These are phyloP conservation scores for Malachius bipustulatus DNA, from an alignment of 2,888 invertebrate species.

Conservation along the genomic window DNA sequence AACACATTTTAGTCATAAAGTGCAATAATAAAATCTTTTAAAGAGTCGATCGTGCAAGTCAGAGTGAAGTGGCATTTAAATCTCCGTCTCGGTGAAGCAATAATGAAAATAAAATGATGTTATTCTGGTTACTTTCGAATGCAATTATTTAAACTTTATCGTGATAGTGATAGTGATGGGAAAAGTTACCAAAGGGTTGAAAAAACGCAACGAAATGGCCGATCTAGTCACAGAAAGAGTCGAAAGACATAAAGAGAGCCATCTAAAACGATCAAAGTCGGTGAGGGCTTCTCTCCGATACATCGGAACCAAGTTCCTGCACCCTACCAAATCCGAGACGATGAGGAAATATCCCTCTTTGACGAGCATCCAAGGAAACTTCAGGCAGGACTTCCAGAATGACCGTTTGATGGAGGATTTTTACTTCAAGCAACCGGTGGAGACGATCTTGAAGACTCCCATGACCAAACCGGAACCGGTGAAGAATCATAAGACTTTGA, in stretches of 20 bases:
- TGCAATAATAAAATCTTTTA: background rate
- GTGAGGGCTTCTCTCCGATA: slow-evolving; percentile 58
- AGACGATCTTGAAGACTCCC: slow-evolving; percentile 34
- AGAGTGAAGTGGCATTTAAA: no score
- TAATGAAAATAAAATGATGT: slow-evolving; percentile 7
- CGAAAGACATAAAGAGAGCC: slow-evolving; percentile 18
- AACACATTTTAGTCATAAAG: no score
- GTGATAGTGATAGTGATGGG: slow-evolving; percentile 26
- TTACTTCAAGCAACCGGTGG: slow-evolving; percentile 18
- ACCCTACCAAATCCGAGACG: slow-evolving; percentile 19
- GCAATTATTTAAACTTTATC: slow-evolving; percentile 6
- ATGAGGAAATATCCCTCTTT: slow-evolving; percentile 28
- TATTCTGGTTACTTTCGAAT: no score
- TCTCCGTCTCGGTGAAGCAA: background rate
- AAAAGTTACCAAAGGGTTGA: slow-evolving; percentile 23
- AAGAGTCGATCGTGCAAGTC: no score
- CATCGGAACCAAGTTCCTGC: slow-evolving; percentile 48
- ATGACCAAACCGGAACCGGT: slow-evolving; percentile 20
- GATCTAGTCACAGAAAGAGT: slow-evolving; percentile 30
- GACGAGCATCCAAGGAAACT: slow-evolving; percentile 23
- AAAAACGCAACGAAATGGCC: slow-evolving; percentile 26
- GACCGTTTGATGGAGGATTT: slow-evolving; percentile 11
- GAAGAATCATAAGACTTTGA: slow-evolving; percentile 21
- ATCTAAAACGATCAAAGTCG: slow-evolving; percentile 52
- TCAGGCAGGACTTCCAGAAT: slow-evolving; percentile 12